These are phyloP conservation scores for Balaenoptera acutorostrata DNA, from an alignment of 2,113 vertebrate species.

Conservation along the genomic window DNA sequence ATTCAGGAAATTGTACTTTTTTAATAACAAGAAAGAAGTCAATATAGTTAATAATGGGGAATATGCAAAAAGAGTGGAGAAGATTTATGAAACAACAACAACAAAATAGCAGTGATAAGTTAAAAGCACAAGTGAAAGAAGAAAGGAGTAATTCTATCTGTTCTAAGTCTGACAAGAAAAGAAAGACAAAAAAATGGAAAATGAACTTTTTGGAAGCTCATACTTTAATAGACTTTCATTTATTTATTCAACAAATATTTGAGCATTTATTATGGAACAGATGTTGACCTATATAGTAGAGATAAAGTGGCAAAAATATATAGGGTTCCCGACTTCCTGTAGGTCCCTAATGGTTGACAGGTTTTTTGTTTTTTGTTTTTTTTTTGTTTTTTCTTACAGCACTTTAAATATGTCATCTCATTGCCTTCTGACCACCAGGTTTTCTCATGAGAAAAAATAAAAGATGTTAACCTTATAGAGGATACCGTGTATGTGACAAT, in stretches of 20 bases:
- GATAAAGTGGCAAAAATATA: neutral
- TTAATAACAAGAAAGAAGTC: neutral
- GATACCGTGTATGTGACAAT: neutral
- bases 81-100: neutral
- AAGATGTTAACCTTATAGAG: neutral
- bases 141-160: neutral
- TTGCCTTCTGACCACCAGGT: too few relatives aligned
- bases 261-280: neutral
- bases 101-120: neutral
- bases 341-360: too few relatives aligned
- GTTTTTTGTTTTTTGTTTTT: neutral
- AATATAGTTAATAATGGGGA: neutral
- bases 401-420: neutral
- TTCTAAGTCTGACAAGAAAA: neutral
- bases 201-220: neutral
- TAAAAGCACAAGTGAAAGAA: neutral
- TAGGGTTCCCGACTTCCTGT: neutral
- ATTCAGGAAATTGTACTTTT: neutral
- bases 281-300: neutral
- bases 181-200: neutral
- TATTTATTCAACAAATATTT: neutral
- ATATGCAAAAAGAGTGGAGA: neutral
- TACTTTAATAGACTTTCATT: neutral
- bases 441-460: neutral
- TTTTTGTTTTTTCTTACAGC: too few relatives aligned